Conservation (phyloP, 2,797 vertebrate genomes). For the Masticophis lateralis region DNA sequence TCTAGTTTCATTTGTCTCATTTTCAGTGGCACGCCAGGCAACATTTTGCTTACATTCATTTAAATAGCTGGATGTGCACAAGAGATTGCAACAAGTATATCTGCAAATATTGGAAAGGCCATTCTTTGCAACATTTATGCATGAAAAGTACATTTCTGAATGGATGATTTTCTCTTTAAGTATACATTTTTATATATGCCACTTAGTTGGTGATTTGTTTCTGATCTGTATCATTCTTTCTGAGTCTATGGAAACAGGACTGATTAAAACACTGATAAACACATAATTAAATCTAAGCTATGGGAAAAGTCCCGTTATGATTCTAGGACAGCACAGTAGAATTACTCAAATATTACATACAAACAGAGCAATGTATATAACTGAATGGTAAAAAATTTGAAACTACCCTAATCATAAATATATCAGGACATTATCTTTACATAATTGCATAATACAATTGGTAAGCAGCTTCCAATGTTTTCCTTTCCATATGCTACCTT, state of each 20-base stretch:
- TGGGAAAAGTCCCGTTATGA: background rate
- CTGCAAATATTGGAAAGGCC: background rate
- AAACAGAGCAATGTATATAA: background rate
- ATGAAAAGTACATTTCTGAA: background rate
- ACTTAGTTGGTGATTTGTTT: slow-evolving; percentile 6
- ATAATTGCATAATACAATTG: background rate
- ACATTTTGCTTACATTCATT: slow-evolving; percentile 54
- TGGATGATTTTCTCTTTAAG: background rate
- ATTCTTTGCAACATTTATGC: background rate
- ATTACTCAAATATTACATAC: background rate
- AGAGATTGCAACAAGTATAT: background rate
- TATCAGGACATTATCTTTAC: background rate
- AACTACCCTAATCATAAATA: background rate
- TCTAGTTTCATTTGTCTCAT: slow-evolving; percentile 64
- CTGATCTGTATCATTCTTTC: slow-evolving; percentile 13
- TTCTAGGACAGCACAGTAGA: background rate
- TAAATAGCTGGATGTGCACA: slow-evolving; percentile 26
- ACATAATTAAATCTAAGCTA: slow-evolving; percentile 23
- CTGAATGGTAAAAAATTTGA: background rate
- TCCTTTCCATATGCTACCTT: background rate
- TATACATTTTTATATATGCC: background rate
- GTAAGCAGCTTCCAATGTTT: background rate
- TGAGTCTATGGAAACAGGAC: slow-evolving; percentile 18
- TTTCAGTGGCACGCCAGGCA: slow-evolving; percentile 59
- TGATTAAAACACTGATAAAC: slow-evolving; percentile 26